Conservation (phyloP, 2,113 vertebrate species). For the zebrafish (Danio rerio) region DNA sequence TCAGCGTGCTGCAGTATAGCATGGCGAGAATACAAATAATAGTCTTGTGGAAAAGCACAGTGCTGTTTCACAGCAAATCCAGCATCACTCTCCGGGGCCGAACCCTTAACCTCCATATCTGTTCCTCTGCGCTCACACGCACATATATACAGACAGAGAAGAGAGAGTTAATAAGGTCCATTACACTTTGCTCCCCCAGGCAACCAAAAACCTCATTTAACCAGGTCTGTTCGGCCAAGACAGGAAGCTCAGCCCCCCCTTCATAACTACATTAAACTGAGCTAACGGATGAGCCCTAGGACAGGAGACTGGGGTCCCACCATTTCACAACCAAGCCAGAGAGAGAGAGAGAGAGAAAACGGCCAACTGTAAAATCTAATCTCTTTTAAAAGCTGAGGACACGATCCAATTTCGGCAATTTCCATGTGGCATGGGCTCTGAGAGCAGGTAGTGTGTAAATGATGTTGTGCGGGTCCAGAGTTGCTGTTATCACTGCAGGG, state of each 20-base stretch:
- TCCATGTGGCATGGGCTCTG: slow-evolving; percentile 28
- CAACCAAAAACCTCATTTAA: slow-evolving; percentile 79
- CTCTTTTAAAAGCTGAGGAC: slow-evolving; percentile 51
- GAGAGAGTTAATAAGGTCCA: slow-evolving; percentile 75
- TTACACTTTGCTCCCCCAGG: slow-evolving; percentile 76
- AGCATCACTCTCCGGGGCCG: slow-evolving; percentile 19
- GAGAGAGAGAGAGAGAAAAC: slow-evolving; percentile 20
- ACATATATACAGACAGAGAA: slow-evolving; percentile 65
- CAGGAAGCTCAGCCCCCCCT: slow-evolving; percentile 71
- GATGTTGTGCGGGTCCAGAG: slow-evolving; percentile 28
- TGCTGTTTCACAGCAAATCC: slow-evolving; percentile 21
- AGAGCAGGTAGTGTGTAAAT: slow-evolving; percentile 53
- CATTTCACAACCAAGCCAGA: slow-evolving; percentile 63
- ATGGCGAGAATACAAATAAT: background rate
- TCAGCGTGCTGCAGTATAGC: too few relatives aligned
- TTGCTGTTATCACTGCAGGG: slow-evolving; percentile 31
- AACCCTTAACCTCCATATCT: slow-evolving; percentile 59
- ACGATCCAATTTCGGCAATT: slow-evolving; percentile 46
- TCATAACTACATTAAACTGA: slow-evolving; percentile 78
- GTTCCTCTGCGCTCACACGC: slow-evolving; percentile 63
- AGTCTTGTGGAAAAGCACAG: background rate
- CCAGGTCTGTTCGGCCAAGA: slow-evolving; percentile 73
- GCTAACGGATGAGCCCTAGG: slow-evolving; percentile 77
- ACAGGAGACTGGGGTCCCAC: slow-evolving; percentile 72
- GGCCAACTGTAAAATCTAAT: slow-evolving; percentile 54